Percentiles rank a stretch among this genome's conserved stretches.
Conservation (phyloP, 2,113 vertebrate species). For the Cyphomyrus plagiostoma region DNA sequence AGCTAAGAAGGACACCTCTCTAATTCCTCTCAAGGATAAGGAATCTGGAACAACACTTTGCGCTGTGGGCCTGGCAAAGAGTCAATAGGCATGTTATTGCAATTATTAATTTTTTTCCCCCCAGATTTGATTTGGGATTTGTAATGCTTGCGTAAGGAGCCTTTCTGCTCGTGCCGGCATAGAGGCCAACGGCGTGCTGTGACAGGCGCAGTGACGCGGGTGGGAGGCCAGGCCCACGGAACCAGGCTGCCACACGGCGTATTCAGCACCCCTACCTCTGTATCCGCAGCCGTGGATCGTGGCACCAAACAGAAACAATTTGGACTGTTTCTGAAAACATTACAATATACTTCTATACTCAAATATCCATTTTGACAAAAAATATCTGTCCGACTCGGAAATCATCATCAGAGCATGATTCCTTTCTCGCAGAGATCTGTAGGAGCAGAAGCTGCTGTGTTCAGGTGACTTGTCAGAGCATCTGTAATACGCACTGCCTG, state of each 20-base stretch:
- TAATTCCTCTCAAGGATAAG: constrained; percentile 33
- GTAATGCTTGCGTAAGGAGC: constrained; percentile 61
- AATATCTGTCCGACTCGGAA: not conserved
- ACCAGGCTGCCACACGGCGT: not conserved
- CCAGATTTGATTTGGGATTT: constrained; percentile 57
- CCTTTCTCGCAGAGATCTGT: not conserved
- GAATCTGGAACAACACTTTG: constrained; percentile 29
- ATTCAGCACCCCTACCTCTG: not conserved
- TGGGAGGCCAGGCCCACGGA: not conserved
- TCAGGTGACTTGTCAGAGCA: not conserved
- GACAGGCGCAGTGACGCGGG: constrained; percentile 43
- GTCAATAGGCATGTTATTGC: constrained; percentile 55
- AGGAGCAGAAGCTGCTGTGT: not conserved
- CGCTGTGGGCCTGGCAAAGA: constrained; percentile 45
- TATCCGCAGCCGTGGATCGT: not conserved
- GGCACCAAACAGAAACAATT: not conserved
- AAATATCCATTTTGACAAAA: not conserved
- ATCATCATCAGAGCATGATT: not conserved
- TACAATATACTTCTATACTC: not conserved
- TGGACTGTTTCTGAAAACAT: not conserved
- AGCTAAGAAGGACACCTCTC: constrained; percentile 36
- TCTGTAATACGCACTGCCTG: not conserved
- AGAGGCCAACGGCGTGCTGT: constrained; percentile 51
- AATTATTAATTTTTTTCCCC: constrained; percentile 16
- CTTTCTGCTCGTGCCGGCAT: constrained; percentile 50